phyloP scores from a whole-genome alignment of 1,140 invertebrate species.

The Sycobia sp. region DNA sequence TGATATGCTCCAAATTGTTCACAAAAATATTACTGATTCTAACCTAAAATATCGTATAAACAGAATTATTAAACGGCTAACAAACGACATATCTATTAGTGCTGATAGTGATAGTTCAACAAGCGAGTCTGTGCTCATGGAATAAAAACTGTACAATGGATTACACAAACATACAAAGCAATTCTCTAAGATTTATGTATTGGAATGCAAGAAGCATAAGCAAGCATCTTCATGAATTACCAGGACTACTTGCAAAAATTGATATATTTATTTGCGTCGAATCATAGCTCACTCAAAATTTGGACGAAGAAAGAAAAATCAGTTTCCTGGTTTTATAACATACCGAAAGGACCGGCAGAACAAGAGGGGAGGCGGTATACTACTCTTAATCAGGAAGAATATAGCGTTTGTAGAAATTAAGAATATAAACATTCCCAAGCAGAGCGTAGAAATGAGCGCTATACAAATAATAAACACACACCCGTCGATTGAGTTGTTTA shows the following conservation, averaged over 20 bases:
- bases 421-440: not conserved
- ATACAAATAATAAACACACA: conserved; percentile 3
- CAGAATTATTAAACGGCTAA: not conserved
- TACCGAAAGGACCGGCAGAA: not conserved
- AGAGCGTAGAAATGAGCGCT: not conserved
- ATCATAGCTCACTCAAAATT: not conserved
- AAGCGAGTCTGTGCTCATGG: not conserved
- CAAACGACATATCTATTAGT: not conserved
- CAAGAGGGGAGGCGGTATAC: not conserved
- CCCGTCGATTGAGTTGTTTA: conserved; percentile 1
- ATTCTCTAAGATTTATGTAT: not conserved
- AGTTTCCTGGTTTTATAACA: not conserved
- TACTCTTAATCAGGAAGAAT: not conserved
- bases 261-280: too few relatives aligned
- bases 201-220: not conserved
- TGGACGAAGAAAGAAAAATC: not conserved
- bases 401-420: conserved; percentile 1
- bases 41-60: not conserved
- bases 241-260: not conserved
- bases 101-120: not conserved
- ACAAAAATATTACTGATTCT: not conserved
- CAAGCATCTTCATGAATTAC: not conserved
- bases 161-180: too few relatives aligned
- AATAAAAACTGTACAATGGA: not conserved
- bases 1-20: not conserved